phyloP scores from a whole-genome alignment of 2,113 vertebrate species.

The Hippopotamus amphibius region DNA sequence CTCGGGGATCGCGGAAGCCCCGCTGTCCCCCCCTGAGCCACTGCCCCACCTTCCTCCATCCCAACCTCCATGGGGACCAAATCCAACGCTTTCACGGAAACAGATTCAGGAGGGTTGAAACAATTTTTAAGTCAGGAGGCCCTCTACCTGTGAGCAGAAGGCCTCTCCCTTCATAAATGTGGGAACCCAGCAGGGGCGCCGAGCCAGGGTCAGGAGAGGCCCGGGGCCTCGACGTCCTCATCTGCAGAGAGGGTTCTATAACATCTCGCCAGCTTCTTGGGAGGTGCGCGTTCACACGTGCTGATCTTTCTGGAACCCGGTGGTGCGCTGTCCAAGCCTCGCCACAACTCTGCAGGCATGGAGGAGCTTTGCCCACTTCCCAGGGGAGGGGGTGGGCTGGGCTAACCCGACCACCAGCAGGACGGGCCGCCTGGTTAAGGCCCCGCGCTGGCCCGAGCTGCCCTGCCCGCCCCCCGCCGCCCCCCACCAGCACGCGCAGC shows the following conservation, averaged over 20 bases:
- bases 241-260: accelerated
- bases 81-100: accelerated
- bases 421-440: accelerated
- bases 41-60: neutral
- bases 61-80: neutral
- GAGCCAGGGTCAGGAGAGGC: accelerated
- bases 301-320: neutral
- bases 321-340: accelerated
- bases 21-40: neutral
- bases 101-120: neutral
- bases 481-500: too few species aligned
- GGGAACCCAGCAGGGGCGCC: accelerated
- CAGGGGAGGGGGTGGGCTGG: neutral
- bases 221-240: accelerated
- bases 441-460: neutral
- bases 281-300: accelerated
- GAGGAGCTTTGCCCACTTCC: accelerated
- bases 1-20: accelerated
- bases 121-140: accelerated
- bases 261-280: accelerated
- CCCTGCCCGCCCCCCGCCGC: accelerated
- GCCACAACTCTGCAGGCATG: accelerated
- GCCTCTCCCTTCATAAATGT: accelerated
- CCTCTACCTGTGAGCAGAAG: neutral
- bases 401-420: neutral